phyloP scores from a whole-genome alignment of 2,888 invertebrate species.

The Pammene fasciana region DNA sequence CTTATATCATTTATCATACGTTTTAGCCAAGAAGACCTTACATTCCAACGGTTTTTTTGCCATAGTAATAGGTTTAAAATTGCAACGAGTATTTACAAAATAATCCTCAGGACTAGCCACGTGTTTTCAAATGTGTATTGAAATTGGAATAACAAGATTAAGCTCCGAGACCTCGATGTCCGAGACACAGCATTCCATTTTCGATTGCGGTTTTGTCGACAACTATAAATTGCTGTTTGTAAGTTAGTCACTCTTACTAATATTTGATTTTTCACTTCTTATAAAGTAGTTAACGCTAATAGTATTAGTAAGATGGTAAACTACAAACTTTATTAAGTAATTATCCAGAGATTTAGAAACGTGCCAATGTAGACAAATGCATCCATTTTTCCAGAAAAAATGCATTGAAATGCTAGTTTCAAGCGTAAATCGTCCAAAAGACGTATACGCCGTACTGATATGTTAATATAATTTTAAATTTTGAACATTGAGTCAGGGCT shows the following conservation, averaged over 20 bases:
- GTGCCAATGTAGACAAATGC: conserved; percentile 8
- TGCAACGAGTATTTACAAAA: conserved; percentile 18
- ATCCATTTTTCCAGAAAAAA: neutral
- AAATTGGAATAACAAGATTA: conserved; percentile 2
- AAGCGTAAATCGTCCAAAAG: neutral
- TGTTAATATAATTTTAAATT: neutral
- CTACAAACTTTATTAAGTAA: conserved; percentile 1
- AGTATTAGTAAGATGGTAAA: conserved; percentile 10
- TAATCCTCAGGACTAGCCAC: conserved; percentile 17
- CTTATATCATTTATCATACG: neutral
- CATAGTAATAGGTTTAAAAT: neutral
- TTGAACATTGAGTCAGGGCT: neutral
- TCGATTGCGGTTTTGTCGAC: neutral
- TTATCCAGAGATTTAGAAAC: conserved; percentile 46
- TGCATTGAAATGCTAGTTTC: neutral
- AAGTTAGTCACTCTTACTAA: conserved; percentile 13
- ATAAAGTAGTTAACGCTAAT: conserved; percentile 13
- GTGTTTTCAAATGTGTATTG: conserved; percentile 12
- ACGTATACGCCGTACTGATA: neutral
- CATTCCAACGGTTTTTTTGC: too few species aligned
- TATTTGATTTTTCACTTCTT: conserved; percentile 1
- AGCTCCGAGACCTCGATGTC: neutral
- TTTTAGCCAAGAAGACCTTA: too few species aligned
- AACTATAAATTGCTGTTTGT: neutral
- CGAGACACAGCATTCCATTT: neutral